These are phyloP conservation scores for Piaya cayana DNA, from an alignment of 2,113 vertebrate genomes.

Conservation along the genomic window DNA sequence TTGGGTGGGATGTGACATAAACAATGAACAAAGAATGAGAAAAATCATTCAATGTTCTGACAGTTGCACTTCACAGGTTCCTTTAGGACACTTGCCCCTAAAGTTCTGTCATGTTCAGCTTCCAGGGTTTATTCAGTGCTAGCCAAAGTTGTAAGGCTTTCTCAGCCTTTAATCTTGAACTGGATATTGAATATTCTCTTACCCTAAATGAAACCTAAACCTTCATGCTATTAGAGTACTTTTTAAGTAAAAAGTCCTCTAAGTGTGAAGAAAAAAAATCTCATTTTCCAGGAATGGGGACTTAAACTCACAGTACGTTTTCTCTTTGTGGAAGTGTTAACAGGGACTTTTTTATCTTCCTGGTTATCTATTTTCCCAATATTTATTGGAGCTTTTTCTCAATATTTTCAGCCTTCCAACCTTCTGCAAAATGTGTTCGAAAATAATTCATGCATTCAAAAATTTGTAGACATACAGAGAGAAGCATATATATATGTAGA, in stretches of 20 bases:
- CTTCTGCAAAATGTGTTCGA: not conserved
- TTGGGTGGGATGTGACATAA: conserved; percentile 35
- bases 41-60: not conserved
- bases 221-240: not conserved
- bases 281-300: not conserved
- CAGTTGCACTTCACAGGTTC: not conserved
- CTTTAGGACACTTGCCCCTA: not conserved
- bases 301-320: not conserved
- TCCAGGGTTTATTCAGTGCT: not conserved
- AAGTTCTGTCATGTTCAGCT: not conserved
- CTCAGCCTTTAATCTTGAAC: not conserved
- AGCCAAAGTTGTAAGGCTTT: not conserved
- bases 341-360: not conserved
- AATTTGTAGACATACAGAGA: not conserved
- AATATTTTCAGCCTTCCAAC: not conserved
- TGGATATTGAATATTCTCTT: not conserved
- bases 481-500: not conserved
- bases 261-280: not conserved
- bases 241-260: not conserved
- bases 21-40: not conserved
- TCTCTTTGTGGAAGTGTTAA: not conserved
- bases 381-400: not conserved
- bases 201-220: not conserved
- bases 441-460: not conserved
- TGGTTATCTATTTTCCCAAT: not conserved